Evolutionary conservation across 2,888 invertebrate species (phyloP), one percentile per base, ranked within the genome.

Genomic region (Parnassius apollo): DNA sequence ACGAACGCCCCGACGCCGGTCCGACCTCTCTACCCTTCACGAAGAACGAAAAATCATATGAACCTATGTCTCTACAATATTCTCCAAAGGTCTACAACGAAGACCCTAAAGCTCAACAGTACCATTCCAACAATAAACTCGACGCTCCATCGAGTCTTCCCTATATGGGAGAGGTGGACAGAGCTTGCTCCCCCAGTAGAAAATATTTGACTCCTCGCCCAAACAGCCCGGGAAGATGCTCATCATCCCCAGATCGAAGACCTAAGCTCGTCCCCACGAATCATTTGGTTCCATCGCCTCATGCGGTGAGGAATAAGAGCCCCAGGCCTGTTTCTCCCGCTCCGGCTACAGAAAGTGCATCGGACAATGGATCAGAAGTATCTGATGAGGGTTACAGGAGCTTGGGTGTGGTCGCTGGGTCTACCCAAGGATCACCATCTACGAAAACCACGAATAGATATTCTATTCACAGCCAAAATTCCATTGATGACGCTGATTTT

Each of bases 311-410:
- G 67, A 86, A 87, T 69, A 88, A 86, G 68, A 88, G 88, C 65
- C 89, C 91, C 0, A 78, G 90, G 55, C 87, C 89, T 0, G 82
- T 93, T 11, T 94, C 94, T 60, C 94, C 95, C 12, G 93, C 94
- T 0, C 87, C 90, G 2, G 86, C 86, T 0, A 80, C 92, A 25
- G 94, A 94, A 72, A 94, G 94, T 67, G 94, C 94, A 9, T 95
- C 96, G 60, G 96, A 96, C 79, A 96, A 96, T 71, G 96, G 96
- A 10, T 96, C 96, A 63, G 96, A 96, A 80, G 96, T 96, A 35
- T 96, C 96, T 42, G 96, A 96, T 81, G 96, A 96, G 76, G 96
- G 96, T 0, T 96, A 96, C 82, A 93, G 96, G 74, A 96, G 96
- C 77, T 85, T 96, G 74, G 96, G 96, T 0, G 93, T 96, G 55